A percentile compares a stretch with the other conserved stretches of the same genome.
These are phyloP conservation scores for Eurytoma adleriae DNA, from an alignment of 2,888 invertebrate genomes.

Conservation along the genomic window DNA sequence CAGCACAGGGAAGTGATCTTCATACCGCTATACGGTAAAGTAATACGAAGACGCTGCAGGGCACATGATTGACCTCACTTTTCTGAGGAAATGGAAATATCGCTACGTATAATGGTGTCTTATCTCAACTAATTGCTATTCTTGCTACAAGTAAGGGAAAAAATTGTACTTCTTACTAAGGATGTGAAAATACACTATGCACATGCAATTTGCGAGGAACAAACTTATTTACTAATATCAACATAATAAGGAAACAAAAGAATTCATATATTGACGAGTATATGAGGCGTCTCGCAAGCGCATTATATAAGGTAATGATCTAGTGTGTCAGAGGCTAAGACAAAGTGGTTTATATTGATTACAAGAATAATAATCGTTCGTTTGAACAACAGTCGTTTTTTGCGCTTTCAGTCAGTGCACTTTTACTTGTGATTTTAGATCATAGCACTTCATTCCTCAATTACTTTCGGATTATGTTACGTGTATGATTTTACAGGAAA, in stretches of 20 bases:
- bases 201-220: conserved; percentile 61
- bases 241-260: conserved; percentile 59
- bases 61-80: conserved; percentile 44
- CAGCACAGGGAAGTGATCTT: conserved; percentile 24
- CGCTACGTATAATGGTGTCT: conserved; percentile 73
- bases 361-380: conserved; percentile 35
- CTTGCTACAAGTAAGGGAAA: conserved; percentile 61
- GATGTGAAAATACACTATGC: conserved; percentile 55
- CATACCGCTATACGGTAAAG: conserved; percentile 9
- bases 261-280: conserved; percentile 57
- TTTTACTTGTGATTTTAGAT: conserved; percentile 54
- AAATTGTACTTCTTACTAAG: conserved; percentile 61
- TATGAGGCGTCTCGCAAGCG: conserved; percentile 47
- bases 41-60: conserved; percentile 44
- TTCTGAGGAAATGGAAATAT: conserved; percentile 63
- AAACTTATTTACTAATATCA: conserved; percentile 66
- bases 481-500: conserved; percentile 41
- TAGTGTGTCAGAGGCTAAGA: conserved; percentile 59
- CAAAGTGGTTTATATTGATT: conserved; percentile 45
- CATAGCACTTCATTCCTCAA: conserved; percentile 51
- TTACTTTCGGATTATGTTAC: conserved; percentile 48
- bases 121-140: conserved; percentile 70
- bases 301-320: conserved; percentile 59
- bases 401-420: conserved; percentile 52
- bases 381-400: conserved; percentile 52